Evolutionary conservation across 2,113 vertebrate species (phyloP), one percentile per base, ranked within the genome.

Genomic region (Vidua macroura): DNA sequence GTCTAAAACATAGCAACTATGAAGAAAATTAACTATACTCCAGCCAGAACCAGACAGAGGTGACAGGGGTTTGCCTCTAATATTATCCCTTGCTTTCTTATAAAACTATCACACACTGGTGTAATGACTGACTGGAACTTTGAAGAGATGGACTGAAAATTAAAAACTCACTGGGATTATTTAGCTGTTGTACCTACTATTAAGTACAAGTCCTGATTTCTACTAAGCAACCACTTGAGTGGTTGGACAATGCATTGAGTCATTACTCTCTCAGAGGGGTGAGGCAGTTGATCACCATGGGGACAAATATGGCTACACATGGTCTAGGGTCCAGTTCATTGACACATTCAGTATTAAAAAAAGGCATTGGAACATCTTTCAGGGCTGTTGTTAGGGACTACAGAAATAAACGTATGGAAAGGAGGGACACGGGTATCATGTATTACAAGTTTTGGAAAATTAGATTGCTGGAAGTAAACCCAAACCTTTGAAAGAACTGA

Each of bases 281-380:
- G 33, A 73, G 27, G 23, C 11, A 58, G 46, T 35, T 87, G 27
- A 22, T 44, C n/a, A 70, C 18, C 27, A 18, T 7, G 20, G 14
- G 19, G 21, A 59, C 33, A 76, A 75, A 67, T 44, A 75, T 0
- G 0, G 13, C 19, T 69, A 13, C 13, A 49, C 6, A 5, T 6
- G 4, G 19, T 56, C 37, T 49, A 73, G 11, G 14, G 28, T 48
- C 13, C 58, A 64, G 46, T 30, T 46, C 53, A 53, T 7, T 39
- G 46, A 24, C 33, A 59, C 3, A 5, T 49, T 13, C 6, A 30
- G 7, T 13, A n/a, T 28, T 28, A 83, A 17, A 39, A 81, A 30
- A 81, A 76, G 39, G 13, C 1, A 3, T 30, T 52, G 43, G 7
- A 81, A 46, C 10, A 67, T 5, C 7, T 16, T 62, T 30, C 16